A percentile compares a stretch with the other conserved stretches of the same genome.
Evolutionary conservation across 2,888 invertebrate species (phyloP).

Genomic region (Corythucha ciliata): DNA sequence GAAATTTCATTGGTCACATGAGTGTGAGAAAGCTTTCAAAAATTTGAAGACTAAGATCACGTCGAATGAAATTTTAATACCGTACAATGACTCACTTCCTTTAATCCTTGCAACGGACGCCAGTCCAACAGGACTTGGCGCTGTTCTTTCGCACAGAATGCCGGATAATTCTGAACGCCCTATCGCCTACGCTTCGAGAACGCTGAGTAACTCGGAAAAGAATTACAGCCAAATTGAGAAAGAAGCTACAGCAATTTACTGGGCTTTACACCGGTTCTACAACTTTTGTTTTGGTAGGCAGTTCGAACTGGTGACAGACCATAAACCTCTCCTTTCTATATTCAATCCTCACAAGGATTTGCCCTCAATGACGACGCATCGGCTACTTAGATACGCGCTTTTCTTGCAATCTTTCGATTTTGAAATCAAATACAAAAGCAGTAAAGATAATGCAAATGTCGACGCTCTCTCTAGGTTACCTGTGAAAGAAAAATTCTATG

Average conservation of each 20-base stretch:
- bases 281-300: constrained; percentile 4
- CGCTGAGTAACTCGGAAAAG: constrained; percentile 37
- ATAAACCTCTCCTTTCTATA: constrained; percentile 6
- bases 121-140: constrained; percentile 38
- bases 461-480: too few species aligned
- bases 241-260: constrained; percentile 37
- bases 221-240: constrained; percentile 41
- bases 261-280: constrained; percentile 13
- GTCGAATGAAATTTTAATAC: too few species aligned
- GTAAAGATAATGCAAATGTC: too few species aligned
- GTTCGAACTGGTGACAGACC: constrained; percentile 13
- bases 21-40: too few species aligned
- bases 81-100: too few species aligned
- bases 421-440: too few species aligned
- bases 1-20: too few species aligned
- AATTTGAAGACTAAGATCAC: too few species aligned
- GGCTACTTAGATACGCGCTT: too few species aligned
- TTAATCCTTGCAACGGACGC: constrained; percentile 39
- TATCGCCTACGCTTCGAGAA: constrained; percentile 40
- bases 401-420: too few species aligned
- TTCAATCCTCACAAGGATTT: constrained; percentile 6
- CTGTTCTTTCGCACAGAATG: constrained; percentile 38
- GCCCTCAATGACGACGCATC: too few species aligned
- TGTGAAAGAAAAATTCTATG: too few species aligned
- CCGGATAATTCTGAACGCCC: constrained; percentile 39